Base-by-base conservation (phyloP, 2,888 invertebrate genomes). In the Branchipolynoe longqiensis region DNA sequence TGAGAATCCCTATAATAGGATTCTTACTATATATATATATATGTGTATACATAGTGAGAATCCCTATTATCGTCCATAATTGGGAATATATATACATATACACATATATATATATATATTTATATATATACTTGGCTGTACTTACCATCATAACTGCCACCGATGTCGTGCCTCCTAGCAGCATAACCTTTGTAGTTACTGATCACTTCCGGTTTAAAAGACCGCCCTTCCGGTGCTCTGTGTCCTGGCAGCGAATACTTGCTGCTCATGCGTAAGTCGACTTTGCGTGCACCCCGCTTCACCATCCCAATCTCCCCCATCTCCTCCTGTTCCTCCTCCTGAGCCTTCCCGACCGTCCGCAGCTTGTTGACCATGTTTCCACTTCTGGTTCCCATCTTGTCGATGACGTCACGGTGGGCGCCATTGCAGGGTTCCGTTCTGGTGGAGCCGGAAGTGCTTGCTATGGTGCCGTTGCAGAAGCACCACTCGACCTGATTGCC, bases 401-500 rank as follows among this genome's bases (percentile, higher is more conserved):
- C 78, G 33, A 86, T 69, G 54, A 56, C 81, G 33, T 86, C 86
- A 28, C 84, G 54, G 36, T 83, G 74, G n/a, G 48, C 83, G 38
- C 86, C 64, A 33, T 86, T 86, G 28, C 86, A 86, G 12, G 84
- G 86, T 8, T 82, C 54, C 69, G 28, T 36, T n/a, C n/a, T n/a
- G n/a, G n/a, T n/a, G n/a, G n/a, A n/a, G 28, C 33, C 59, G 48
- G 62, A 28, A 59, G 59, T n/a, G 14, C n/a, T n/a, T 4, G 25
- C 59, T 0, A 0, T 22, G 1, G 78, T 78, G 14, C 86, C 83
- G 25, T 88, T 86, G 56, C 90, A 90, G 87, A 90, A 89, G 82
- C 90, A 90, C 90, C 90, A 90, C 40, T 87, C 87, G n/a, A 86
- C 86, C 38, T 69, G 41, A 31, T 86, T 54, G 22, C 85, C 85